phyloP scores from a whole-genome alignment of 2,888 invertebrate species.

The Latrodectus hesperus region DNA sequence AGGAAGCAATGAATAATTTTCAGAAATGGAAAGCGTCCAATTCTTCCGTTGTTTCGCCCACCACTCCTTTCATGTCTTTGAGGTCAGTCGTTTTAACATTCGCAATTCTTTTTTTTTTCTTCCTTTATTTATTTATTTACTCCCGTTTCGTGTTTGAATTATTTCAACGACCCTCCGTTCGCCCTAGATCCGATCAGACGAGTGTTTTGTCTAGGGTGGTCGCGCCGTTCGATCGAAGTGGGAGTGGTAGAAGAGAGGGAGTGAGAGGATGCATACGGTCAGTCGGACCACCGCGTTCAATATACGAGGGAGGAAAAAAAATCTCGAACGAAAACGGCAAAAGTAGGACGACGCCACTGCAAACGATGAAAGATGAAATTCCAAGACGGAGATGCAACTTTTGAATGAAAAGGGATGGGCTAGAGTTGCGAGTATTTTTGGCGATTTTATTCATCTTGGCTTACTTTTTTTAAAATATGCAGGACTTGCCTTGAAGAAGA shows the following conservation, averaged over 20 bases:
- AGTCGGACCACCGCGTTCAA: constrained; percentile 23
- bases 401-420: constrained; percentile 10
- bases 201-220: constrained; percentile 37
- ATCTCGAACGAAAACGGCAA: constrained; percentile 4
- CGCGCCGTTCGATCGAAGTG: constrained; percentile 12
- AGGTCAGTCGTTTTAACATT: constrained; percentile 42
- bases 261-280: constrained; percentile 1
- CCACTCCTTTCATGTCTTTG: constrained; percentile 19
- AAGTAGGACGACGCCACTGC: constrained; percentile 41
- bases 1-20: constrained; percentile 45
- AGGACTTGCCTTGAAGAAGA: not conserved
- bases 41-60: constrained; percentile 32
- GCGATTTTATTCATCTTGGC: not conserved
- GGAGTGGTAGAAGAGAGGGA: not conserved
- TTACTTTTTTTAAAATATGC: not conserved
- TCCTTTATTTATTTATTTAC: constrained; percentile 10
- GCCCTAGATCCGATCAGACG: constrained; percentile 35
- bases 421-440: not conserved
- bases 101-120: too few relatives aligned
- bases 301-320: constrained; percentile 17
- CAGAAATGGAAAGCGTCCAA: constrained; percentile 43
- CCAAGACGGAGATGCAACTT: constrained; percentile 34
- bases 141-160: constrained; percentile 4
- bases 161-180: not conserved
- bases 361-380: constrained; percentile 49